Evolutionary conservation across 1,140 invertebrate genomes (phyloP).

Genomic region (Bombus affinis): DNA sequence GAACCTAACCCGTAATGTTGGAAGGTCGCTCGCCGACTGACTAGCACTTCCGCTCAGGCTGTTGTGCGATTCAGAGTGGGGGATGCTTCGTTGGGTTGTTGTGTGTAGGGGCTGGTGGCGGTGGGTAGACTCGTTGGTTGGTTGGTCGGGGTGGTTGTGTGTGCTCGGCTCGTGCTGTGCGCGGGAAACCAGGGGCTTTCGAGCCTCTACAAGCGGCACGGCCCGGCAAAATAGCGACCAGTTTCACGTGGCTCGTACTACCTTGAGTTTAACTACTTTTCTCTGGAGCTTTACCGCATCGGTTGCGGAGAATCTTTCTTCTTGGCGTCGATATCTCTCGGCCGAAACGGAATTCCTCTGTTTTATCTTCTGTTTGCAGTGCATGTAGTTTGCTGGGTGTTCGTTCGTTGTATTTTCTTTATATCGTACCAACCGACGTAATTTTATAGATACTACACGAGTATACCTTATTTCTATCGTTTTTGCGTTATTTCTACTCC

Average conservation of each 20-base stretch:
- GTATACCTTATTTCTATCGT: neutral
- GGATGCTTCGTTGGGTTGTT: constrained; percentile 81
- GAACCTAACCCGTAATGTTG: constrained; percentile 82
- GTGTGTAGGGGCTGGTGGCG: constrained; percentile 79
- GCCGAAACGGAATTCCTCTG: neutral
- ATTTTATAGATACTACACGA: neutral
- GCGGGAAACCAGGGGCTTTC: constrained; percentile 71
- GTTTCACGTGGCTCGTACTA: constrained; percentile 68
- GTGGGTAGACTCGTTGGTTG: constrained; percentile 70
- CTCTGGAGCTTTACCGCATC: constrained; percentile 29
- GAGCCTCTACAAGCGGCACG: constrained; percentile 56
- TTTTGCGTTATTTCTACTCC: no score
- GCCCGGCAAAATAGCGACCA: constrained; percentile 64
- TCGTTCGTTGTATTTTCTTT: neutral
- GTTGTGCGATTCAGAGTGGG: constrained; percentile 82
- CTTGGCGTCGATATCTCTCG: constrained; percentile 41
- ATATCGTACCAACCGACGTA: no score
- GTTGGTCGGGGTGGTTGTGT: constrained; percentile 71
- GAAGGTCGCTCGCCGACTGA: constrained; percentile 83
- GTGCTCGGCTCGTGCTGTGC: constrained; percentile 68
- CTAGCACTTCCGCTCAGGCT: constrained; percentile 82
- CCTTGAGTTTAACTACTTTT: constrained; percentile 61
- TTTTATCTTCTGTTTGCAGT: neutral
- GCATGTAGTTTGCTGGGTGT: neutral
- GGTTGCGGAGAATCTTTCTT: neutral